Percentiles rank a stretch among this genome's conserved stretches.
Evolutionary conservation across 1,140 invertebrate species (phyloP).

Genomic region (Drosophila ogumai): DNA sequence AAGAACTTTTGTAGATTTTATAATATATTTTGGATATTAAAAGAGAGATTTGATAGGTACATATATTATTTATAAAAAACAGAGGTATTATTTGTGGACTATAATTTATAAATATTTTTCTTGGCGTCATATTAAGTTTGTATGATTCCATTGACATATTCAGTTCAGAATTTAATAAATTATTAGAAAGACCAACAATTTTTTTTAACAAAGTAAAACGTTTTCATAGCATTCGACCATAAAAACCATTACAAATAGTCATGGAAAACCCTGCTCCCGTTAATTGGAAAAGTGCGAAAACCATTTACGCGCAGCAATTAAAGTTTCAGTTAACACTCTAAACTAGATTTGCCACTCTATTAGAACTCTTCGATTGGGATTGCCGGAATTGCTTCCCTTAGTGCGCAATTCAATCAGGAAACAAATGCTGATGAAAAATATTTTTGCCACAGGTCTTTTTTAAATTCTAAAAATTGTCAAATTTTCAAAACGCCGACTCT

Average conservation of each 20-base stretch:
- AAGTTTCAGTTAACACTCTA: constrained; percentile 28
- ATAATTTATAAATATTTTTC: background rate
- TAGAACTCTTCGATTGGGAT: constrained; percentile 29
- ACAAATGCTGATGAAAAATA: constrained; percentile 77
- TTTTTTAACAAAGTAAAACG: too few species aligned
- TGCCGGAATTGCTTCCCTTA: constrained; percentile 26
- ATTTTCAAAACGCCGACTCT: constrained; percentile 41
- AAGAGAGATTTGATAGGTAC: background rate
- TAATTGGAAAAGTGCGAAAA: constrained; percentile 22
- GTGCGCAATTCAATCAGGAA: constrained; percentile 71
- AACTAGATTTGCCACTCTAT: constrained; percentile 35
- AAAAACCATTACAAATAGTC: background rate
- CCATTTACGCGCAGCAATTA: constrained; percentile 38
- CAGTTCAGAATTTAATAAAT: too few species aligned
- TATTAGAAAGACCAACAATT: too few species aligned
- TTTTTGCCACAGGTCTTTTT: constrained; percentile 57
- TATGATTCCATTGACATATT: too few species aligned
- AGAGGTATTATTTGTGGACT: background rate
- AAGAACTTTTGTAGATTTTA: background rate
- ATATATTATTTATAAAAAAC: background rate
- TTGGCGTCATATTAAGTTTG: too few species aligned
- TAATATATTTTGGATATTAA: background rate
- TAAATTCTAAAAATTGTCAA: constrained; percentile 67
- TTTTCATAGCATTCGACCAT: too few species aligned
- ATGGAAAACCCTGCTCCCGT: background rate